Percentiles rank a stretch among this genome's conserved stretches.
Conservation (phyloP, 2,888 invertebrate genomes). For the Drosophila macrospina region DNA sequence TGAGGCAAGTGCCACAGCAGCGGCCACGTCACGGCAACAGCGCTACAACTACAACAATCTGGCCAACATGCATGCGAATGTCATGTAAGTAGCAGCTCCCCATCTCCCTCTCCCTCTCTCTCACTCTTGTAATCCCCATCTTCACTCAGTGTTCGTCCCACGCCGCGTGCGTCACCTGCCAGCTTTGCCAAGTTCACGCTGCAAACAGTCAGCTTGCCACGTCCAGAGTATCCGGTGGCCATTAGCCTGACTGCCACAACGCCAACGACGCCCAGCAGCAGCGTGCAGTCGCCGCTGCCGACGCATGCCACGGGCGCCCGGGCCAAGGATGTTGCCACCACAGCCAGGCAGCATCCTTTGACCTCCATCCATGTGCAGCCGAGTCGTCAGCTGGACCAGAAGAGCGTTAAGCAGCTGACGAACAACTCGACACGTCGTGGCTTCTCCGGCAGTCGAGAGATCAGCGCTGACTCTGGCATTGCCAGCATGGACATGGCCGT, state of each 20-base stretch:
- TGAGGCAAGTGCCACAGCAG: constrained; percentile 44
- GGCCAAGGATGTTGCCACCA: constrained; percentile 65
- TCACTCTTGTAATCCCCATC: neutral
- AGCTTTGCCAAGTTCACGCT: constrained; percentile 88
- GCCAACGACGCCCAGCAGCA: constrained; percentile 77
- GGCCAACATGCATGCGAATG: constrained; percentile 85
- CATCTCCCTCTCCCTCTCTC: no score
- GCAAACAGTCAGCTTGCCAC: constrained; percentile 90
- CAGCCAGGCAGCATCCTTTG: constrained; percentile 61
- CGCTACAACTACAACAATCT: constrained; percentile 81
- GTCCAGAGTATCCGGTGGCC: constrained; percentile 89
- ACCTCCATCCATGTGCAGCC: constrained; percentile 74
- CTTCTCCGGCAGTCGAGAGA: constrained; percentile 84
- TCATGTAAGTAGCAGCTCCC: constrained; percentile 81
- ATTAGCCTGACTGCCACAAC: constrained; percentile 83
- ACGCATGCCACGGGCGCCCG: constrained; percentile 62
- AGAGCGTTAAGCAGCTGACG: constrained; percentile 90
- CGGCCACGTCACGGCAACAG: constrained; percentile 33
- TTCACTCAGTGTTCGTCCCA: constrained; percentile 83
- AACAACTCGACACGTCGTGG: constrained; percentile 89
- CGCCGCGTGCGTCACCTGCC: constrained; percentile 83
- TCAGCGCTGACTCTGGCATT: constrained; percentile 85
- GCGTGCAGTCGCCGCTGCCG: constrained; percentile 69
- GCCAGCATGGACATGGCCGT: constrained; percentile 84
- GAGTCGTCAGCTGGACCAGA: constrained; percentile 87